Conservation (phyloP, 2,888 invertebrate species). For the Platycheirus albimanus region DNA sequence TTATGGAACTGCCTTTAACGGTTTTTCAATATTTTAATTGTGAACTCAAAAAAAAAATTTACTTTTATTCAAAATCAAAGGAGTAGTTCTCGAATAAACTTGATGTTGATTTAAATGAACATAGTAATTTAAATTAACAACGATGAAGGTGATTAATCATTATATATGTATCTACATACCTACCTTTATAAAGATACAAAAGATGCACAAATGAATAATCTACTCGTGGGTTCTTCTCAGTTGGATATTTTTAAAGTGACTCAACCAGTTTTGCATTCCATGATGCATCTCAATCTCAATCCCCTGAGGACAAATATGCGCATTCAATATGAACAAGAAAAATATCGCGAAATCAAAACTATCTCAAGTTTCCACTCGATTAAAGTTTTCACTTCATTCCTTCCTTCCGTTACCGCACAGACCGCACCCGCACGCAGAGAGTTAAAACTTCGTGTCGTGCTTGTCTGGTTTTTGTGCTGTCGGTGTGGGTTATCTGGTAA, state of each 20-base stretch:
- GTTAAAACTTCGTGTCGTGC: not conserved
- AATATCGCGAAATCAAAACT: slow-evolving; percentile 27
- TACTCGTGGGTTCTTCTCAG: not conserved
- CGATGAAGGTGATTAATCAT: not conserved
- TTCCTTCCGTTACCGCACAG: not conserved
- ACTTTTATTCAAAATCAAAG: too few relatives aligned
- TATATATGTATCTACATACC: not conserved
- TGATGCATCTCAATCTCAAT: not conserved
- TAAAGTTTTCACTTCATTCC: slow-evolving; percentile 17
- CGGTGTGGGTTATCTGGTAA: slow-evolving; percentile 8
- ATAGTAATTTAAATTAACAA: not conserved
- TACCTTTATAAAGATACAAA: too few relatives aligned
- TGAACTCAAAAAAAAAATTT: too few relatives aligned
- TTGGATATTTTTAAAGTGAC: not conserved
- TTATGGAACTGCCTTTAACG: too few relatives aligned
- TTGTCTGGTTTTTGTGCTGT: not conserved
- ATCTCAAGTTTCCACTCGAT: slow-evolving; percentile 46
- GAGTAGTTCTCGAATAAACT: too few relatives aligned
- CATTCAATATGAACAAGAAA: slow-evolving; percentile 10
- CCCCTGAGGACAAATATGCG: slow-evolving; percentile 8
- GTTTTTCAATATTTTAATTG: too few relatives aligned
- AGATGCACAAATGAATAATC: too few relatives aligned
- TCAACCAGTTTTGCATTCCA: slow-evolving; percentile 10
- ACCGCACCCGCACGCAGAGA: slow-evolving; percentile 3
- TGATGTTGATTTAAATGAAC: too few relatives aligned